Conservation (phyloP, 2,797 vertebrate genomes). For the Lophius americanus region DNA sequence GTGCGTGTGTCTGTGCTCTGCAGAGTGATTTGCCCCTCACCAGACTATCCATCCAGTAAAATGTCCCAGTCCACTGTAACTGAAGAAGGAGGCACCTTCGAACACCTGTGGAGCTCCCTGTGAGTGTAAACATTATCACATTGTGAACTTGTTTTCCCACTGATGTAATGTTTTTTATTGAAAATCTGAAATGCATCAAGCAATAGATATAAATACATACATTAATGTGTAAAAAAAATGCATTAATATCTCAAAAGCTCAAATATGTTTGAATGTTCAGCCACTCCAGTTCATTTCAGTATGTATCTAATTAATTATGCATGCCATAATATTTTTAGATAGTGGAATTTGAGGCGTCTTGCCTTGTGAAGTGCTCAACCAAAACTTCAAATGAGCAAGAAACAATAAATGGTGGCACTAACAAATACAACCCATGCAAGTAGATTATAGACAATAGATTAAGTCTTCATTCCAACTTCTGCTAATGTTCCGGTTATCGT, state of each 20-base stretch:
- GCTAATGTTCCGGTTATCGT: too few relatives aligned
- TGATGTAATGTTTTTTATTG: background rate
- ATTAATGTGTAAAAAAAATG: too few relatives aligned
- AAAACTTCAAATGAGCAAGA: too few relatives aligned
- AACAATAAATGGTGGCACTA: too few relatives aligned
- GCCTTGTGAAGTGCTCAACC: too few relatives aligned
- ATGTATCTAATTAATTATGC: too few relatives aligned
- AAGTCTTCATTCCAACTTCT: too few relatives aligned
- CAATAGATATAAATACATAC: background rate
- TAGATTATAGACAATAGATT: too few relatives aligned
- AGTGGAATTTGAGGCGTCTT: too few relatives aligned
- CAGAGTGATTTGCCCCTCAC: constrained; percentile 86
- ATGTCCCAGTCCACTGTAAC: constrained; percentile 90
- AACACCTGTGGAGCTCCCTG: constrained; percentile 96
- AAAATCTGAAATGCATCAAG: constrained; percentile 1
- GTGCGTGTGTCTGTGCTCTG: constrained; percentile 13
- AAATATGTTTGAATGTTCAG: background rate
- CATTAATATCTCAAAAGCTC: too few relatives aligned
- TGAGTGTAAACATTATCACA: constrained; percentile 80
- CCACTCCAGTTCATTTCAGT: background rate
- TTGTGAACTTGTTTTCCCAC: background rate
- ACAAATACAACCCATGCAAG: too few relatives aligned
- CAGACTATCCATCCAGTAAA: constrained; percentile 79
- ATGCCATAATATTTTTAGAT: too few relatives aligned
- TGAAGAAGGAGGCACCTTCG: constrained; percentile 92